Evolutionary conservation across 2,113 vertebrate genomes (phyloP).

Genomic region (Campylomormyrus tamandua): DNA sequence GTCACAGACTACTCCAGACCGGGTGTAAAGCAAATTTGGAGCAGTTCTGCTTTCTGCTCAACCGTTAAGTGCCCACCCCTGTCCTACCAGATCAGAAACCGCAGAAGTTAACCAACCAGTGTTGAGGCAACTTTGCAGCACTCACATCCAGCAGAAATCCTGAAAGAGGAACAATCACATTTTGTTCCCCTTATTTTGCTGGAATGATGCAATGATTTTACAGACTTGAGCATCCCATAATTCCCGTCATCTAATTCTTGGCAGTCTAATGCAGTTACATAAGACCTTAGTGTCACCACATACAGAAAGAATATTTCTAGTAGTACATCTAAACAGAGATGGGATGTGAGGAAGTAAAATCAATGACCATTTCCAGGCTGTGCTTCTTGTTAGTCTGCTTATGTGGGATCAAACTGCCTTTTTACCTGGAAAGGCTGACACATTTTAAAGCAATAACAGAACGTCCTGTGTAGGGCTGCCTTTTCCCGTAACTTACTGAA

Average conservation of each 20-base stretch:
- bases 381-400: neutral
- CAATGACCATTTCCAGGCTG: neutral
- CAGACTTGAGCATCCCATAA: neutral
- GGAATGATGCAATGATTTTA: neutral
- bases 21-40: neutral
- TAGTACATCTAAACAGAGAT: neutral
- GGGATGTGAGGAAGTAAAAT: neutral
- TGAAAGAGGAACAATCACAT: neutral
- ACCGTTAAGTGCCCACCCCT: neutral
- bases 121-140: neutral
- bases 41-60: neutral
- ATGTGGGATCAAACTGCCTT: neutral
- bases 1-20: neutral
- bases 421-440: neutral
- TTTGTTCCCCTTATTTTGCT: neutral
- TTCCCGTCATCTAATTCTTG: conserved; percentile 3
- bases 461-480: neutral
- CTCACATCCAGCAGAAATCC: neutral
- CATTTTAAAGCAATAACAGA: neutral
- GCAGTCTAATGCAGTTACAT: neutral
- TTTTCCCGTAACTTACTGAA: neutral
- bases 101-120: neutral
- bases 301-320: neutral
- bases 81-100: neutral
- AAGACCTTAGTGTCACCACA: neutral